A percentile compares a stretch with the other conserved stretches of the same genome.
These are phyloP conservation scores for Capitella teleta DNA, from an alignment of 1,140 invertebrate species.

Conservation along the genomic window DNA sequence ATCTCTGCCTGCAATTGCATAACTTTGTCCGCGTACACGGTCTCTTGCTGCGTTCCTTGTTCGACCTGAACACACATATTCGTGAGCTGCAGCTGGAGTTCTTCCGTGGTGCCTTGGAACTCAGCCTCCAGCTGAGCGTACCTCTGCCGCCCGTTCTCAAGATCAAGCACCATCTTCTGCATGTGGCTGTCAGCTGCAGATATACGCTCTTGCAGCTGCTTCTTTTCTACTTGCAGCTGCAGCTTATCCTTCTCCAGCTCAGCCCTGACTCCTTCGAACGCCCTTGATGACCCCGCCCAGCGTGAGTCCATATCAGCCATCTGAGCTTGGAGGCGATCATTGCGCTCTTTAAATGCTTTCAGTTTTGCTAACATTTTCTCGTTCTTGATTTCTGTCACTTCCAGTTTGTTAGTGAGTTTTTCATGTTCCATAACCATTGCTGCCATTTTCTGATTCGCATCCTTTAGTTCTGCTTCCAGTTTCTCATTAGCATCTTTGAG, in stretches of 20 bases:
- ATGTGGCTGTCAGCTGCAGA: background rate
- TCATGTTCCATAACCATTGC: too few species aligned
- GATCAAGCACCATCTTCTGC: background rate
- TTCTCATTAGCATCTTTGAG: conserved; percentile 18
- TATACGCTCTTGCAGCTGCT: background rate
- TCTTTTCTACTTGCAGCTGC: background rate
- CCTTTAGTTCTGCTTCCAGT: too few species aligned
- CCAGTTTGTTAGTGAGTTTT: conserved; percentile 17
- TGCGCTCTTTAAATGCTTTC: conserved; percentile 35
- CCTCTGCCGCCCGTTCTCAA: background rate
- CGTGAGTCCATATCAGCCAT: conserved; percentile 4
- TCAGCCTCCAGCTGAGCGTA: conserved; percentile 2
- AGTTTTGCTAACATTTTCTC: conserved; percentile 36
- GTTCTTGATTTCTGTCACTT: conserved; percentile 25
- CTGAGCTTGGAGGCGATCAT: conserved; percentile 25
- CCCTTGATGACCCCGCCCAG: background rate
- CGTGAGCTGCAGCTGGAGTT: conserved; percentile 1
- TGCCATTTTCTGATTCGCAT: too few species aligned
- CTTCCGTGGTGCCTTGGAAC: conserved; percentile 2
- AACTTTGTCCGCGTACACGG: too few species aligned
- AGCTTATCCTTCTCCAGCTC: background rate
- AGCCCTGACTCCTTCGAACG: background rate
- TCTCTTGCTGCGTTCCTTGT: background rate
- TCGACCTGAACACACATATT: too few species aligned
- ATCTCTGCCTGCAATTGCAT: too few species aligned